Evolutionary conservation across 2,888 invertebrate genomes (phyloP), one percentile per base, ranked within the genome.

Genomic region (Lutraria lutraria): DNA sequence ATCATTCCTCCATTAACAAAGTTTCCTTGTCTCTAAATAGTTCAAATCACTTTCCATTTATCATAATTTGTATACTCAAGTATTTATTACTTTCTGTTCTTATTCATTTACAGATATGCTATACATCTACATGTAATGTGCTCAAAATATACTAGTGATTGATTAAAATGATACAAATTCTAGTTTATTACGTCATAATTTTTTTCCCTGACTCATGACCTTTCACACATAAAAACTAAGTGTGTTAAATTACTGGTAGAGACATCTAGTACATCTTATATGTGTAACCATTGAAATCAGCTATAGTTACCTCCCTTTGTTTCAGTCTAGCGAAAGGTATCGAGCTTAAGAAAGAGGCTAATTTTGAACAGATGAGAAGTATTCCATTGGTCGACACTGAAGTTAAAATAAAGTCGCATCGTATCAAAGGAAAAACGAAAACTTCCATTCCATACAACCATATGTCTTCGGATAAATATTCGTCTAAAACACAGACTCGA

Each of bases 371-470:
- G 76, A 72, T 90, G 89, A 89, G 88, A 13, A 88, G 85, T 31
- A 56, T 89, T n/a, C 91, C 88, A 3, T 72, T 86, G 53, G 86
- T 93, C 29, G 93, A 94, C 72, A 93, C 93, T 25, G 92, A 94
- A 85, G 94, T 94, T 13, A 91, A 92, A 19, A 82, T 92, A 54
- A 93, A 93, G 72, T 92, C 92, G 16, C 90, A 88, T 43, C 92
- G 92, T 19, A 90, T 91, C 52, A 89, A 86, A 80, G 88, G 89
- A 4, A 92, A 92, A 54, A 89, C 92, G n/a, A 93, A 91, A 81
- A 91, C 92, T n/a, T 90, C 93, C 15, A 92, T 91, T 19, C 93
- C 93, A 19, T 91, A 93, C 79, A 93, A 93, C 63, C 89, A 90
- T 83, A 92, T 91, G 90, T 60, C 84, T 3, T 88, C 89, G 10